phyloP scores from a whole-genome alignment of 2,113 vertebrate genomes.

The Panurus biarmicus region DNA sequence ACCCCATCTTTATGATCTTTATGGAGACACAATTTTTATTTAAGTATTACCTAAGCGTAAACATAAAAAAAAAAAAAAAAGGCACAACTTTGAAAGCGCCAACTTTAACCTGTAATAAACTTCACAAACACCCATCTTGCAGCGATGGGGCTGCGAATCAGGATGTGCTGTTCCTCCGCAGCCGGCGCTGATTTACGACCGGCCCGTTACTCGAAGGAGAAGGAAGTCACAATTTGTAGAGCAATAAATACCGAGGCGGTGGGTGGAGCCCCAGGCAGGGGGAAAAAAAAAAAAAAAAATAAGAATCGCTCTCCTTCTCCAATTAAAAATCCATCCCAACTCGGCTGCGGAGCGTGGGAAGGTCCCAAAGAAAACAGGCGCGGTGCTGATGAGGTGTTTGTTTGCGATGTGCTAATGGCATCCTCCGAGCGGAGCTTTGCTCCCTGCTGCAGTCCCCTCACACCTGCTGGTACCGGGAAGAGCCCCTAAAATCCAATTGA shows the following conservation, averaged over 20 bases:
- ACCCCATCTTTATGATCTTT: no score
- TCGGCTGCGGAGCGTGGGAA: slow-evolving; percentile 10
- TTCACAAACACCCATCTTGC: neutral
- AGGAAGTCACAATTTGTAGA: slow-evolving; percentile 65
- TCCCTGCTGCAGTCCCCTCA: neutral
- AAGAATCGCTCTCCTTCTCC: neutral
- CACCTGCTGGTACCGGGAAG: neutral
- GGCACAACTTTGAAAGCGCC: neutral
- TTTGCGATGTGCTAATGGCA: neutral
- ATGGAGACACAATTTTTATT: neutral
- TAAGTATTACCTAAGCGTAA: neutral
- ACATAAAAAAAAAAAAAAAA: no score
- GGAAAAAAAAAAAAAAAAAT: no score
- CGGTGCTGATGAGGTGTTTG: neutral
- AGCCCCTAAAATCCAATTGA: neutral
- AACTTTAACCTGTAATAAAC: neutral
- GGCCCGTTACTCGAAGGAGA: neutral
- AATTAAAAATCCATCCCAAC: slow-evolving; percentile 57
- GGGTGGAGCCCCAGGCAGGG: neutral
- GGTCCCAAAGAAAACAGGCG: slow-evolving; percentile 17
- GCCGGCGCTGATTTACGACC: slow-evolving; percentile 26
- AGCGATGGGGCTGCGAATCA: neutral
- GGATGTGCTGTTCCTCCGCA: neutral
- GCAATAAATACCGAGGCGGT: slow-evolving; percentile 52
- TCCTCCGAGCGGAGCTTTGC: neutral